A percentile compares a stretch with the other conserved stretches of the same genome.
phyloP scores from a whole-genome alignment of 2,888 invertebrate genomes.

The Chelonus formosanus region DNA sequence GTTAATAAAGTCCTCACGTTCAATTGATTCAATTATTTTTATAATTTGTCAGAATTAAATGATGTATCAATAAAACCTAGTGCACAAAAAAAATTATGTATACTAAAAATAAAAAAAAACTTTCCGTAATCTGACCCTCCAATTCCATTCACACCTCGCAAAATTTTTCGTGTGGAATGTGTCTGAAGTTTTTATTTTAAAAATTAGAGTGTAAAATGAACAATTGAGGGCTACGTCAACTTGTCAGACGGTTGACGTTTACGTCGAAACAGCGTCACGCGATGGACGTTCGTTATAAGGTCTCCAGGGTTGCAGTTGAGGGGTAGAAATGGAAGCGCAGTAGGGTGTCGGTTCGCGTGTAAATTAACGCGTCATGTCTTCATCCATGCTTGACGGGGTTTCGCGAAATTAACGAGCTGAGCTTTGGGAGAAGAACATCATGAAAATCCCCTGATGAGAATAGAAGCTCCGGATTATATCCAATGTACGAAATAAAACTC shows the following conservation, averaged over 20 bases:
- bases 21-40: no score
- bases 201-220: slow-evolving; percentile 6
- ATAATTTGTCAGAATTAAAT: no score
- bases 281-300: slow-evolving; percentile 7
- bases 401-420: slow-evolving; percentile 7
- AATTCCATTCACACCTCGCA: no score
- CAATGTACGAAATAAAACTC: not conserved
- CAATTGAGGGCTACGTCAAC: slow-evolving; percentile 11
- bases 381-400: slow-evolving; percentile 46
- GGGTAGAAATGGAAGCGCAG: slow-evolving; percentile 6
- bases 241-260: slow-evolving; percentile 17
- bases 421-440: slow-evolving; percentile 2
- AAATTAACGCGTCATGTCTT: slow-evolving; percentile 59
- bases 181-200: not conserved
- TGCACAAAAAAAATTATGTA: no score
- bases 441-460: slow-evolving; percentile 4
- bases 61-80: no score
- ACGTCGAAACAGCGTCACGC: slow-evolving; percentile 21
- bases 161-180: not conserved
- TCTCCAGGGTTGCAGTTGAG: slow-evolving; percentile 4
- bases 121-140: no score
- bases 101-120: no score
- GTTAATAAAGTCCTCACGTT: no score
- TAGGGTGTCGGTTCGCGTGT: slow-evolving; percentile 38
- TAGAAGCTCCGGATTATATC: not conserved